A percentile compares a stretch with the other conserved stretches of the same genome.
Evolutionary conservation across 2,797 vertebrate genomes (phyloP).

Genomic region (Acestrorhynchus altus): DNA sequence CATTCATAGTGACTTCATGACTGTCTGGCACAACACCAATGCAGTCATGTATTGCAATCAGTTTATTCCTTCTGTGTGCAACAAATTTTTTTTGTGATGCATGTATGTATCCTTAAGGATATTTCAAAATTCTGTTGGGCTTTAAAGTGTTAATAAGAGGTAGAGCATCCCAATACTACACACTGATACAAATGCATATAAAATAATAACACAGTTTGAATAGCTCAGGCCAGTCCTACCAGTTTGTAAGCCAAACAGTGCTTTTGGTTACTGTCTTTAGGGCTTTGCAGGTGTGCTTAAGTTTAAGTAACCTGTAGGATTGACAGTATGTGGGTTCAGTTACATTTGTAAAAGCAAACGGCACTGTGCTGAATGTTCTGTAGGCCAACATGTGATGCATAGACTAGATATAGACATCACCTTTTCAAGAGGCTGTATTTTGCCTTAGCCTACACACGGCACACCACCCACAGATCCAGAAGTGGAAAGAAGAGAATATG

Average conservation of each 20-base stretch:
- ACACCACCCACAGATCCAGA: slow-evolving; percentile 52
- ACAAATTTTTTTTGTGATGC: no score
- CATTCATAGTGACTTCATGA: no score
- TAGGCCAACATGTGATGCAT: slow-evolving; percentile 27
- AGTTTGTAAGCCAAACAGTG: background rate
- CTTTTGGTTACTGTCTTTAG: background rate
- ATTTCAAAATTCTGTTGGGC: no score
- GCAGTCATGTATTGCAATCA: no score
- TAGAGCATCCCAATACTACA: no score
- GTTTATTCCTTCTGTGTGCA: no score
- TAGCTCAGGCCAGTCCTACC: no score
- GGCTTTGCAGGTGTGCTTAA: background rate
- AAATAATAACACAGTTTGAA: no score
- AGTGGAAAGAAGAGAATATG: slow-evolving; percentile 30
- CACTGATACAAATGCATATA: no score
- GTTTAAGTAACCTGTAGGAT: slow-evolving; percentile 8
- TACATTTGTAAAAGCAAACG: background rate
- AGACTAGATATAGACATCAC: slow-evolving; percentile 40
- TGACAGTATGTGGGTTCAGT: background rate
- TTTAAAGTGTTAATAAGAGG: no score
- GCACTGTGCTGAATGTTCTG: slow-evolving; percentile 15
- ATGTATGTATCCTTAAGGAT: no score
- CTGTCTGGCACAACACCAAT: no score
- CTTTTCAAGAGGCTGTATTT: slow-evolving; percentile 44
- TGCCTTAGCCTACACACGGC: slow-evolving; percentile 48